Conservation (phyloP, 1,140 invertebrate genomes). For the Melipona quadrifasciata region DNA sequence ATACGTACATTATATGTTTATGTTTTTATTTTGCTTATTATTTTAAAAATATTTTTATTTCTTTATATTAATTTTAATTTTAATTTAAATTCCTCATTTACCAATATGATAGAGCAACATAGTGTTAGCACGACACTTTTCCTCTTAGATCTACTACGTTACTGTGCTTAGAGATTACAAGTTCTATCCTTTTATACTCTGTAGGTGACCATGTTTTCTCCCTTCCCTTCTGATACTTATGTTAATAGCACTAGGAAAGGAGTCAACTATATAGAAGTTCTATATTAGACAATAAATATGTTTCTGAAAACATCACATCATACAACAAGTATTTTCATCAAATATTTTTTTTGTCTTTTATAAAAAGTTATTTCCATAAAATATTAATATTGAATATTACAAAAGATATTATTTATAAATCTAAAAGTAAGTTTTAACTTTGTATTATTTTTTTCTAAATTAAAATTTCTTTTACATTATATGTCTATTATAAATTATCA, state of each 20-base stretch:
- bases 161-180: slow-evolving; percentile 67
- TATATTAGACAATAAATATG: background rate
- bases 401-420: background rate
- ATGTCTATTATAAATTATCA: background rate
- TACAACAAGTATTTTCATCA: background rate
- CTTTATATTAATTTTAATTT: background rate
- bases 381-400: background rate
- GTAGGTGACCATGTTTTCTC: slow-evolving; percentile 65
- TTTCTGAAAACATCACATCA: slow-evolving; percentile 10
- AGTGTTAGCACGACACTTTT: slow-evolving; percentile 66
- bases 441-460: background rate
- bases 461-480: background rate
- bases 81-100: slow-evolving; percentile 60
- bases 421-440: background rate
- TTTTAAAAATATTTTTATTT: background rate
- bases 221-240: slow-evolving; percentile 61
- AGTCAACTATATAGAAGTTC: background rate
- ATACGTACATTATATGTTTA: slow-evolving; percentile 28
- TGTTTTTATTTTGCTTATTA: slow-evolving; percentile 17
- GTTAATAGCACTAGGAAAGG: slow-evolving; percentile 35
- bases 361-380: background rate
- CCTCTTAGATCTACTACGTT: slow-evolving; percentile 51
- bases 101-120: slow-evolving; percentile 62
- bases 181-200: slow-evolving; percentile 76
- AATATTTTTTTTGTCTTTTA: slow-evolving; percentile 1